Conservation (phyloP, 1,140 invertebrate genomes). For the Sitophilus oryzae region DNA sequence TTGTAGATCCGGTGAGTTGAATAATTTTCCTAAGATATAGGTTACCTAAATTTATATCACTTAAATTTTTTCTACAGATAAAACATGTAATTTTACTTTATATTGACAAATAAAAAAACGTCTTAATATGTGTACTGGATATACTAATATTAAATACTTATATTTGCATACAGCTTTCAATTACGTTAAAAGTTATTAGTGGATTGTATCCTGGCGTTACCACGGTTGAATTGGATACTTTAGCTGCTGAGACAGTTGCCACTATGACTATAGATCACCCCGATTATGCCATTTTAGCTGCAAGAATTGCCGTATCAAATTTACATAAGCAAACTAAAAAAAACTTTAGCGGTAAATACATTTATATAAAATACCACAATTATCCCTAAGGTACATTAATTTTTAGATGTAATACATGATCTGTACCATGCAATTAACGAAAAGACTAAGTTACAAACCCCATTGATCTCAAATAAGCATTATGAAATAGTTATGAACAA, state of each 20-base stretch:
- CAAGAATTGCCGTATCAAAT: conserved; percentile 93
- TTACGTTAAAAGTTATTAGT: conserved; percentile 84
- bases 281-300: conserved; percentile 94
- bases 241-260: conserved; percentile 94
- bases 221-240: conserved; percentile 93
- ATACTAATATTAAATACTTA: too few species aligned
- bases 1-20: conserved; percentile 89
- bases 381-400: background rate
- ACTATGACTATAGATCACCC: conserved; percentile 95
- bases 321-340: conserved; percentile 96
- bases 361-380: background rate
- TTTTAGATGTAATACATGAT: conserved; percentile 82
- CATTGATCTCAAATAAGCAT: conserved; percentile 83
- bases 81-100: too few species aligned
- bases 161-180: conserved; percentile 44
- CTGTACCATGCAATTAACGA: conserved; percentile 73
- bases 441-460: conserved; percentile 60
- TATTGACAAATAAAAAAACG: too few species aligned
- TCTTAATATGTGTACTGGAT: too few species aligned
- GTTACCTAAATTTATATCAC: too few species aligned
- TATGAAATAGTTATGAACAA: conserved; percentile 83
- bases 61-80: too few species aligned
- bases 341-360: conserved; percentile 69
- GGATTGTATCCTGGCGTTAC: conserved; percentile 94
- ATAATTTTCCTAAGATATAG: too few species aligned